Evolutionary conservation across 2,888 invertebrate genomes (phyloP), one percentile per base, ranked within the genome.

Genomic region (Lithophane ornitopus): DNA sequence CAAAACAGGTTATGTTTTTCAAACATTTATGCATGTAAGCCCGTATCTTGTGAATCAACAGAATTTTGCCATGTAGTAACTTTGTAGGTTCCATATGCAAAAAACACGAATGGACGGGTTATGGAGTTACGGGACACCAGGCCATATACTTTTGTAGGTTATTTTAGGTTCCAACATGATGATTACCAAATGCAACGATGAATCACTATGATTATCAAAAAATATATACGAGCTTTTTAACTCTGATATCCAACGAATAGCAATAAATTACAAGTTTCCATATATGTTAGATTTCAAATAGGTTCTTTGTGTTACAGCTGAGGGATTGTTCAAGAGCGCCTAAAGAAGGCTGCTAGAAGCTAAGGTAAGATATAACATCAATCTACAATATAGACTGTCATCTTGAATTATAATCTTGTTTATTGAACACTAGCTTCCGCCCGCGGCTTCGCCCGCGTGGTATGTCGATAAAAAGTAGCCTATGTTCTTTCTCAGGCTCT

Each of bases 321-420:
- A 98, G 80, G 99, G 99, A 93, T 96, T 99, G 86, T 99, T 99
- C 97, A 99, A 99, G 98, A 98, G 86, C 97, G 99, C 83, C 97
- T 99, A 92, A 98, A 98, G 96, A 98, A 98, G 78, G 97, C 98
- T 91, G 99, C 99, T 88, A n/a, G 99, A 99, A 95, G 98, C 97
- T 80, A 98, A 98, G 97, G 97, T 97, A 91, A 69, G 58, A 19
- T 19, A 26, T 39, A 34, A 41, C 9, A 52, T 16, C 3, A 63
- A 2, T 34, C 46, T 49, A 26, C 9, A 26, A 0, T 16, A 34
- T 0, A 44, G n/a, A n/a, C 0, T 28, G 39, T 11, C 3, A 4
- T 22, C 1, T 19, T n/a, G 0, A 46, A 61, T 8, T 26, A 9
- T 41, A 2, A 54, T 14, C 2, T 28, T 44, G 8, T 28, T 41